Evolutionary conservation across 2,888 invertebrate species (phyloP).

Genomic region (Orthosia incerta): DNA sequence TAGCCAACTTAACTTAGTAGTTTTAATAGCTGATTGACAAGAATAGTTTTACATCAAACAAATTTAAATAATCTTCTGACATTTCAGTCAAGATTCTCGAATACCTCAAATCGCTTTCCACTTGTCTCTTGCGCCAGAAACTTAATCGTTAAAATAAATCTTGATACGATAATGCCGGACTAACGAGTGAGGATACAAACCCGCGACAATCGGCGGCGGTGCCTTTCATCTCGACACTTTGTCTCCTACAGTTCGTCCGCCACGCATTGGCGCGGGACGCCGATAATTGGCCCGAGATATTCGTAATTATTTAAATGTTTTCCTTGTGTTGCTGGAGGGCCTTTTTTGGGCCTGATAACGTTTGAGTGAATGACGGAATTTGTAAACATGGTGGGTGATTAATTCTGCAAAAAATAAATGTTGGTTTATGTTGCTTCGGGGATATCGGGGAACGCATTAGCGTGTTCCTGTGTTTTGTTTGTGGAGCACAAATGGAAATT

Average conservation of each 20-base stretch:
- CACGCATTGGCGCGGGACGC: constrained; percentile 65
- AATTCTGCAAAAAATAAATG: constrained; percentile 52
- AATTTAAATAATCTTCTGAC: too few relatives aligned
- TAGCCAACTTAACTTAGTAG: too few relatives aligned
- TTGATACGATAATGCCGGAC: constrained; percentile 88
- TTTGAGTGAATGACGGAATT: constrained; percentile 58
- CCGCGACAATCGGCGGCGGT: constrained; percentile 89
- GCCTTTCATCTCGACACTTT: constrained; percentile 90
- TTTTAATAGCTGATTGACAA: too few relatives aligned
- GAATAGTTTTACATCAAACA: too few relatives aligned
- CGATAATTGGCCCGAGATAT: constrained; percentile 69
- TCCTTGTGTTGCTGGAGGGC: constrained; percentile 43
- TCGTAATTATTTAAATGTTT: constrained; percentile 66
- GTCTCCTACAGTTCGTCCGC: constrained; percentile 78
- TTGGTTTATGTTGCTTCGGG: background rate
- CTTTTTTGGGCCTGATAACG: constrained; percentile 58
- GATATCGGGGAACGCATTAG: constrained; percentile 16
- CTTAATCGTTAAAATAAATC: constrained; percentile 90
- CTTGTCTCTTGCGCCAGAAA: constrained; percentile 66
- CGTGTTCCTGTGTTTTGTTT: constrained; percentile 6
- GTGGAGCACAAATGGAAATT: background rate
- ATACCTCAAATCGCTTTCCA: constrained; percentile 54
- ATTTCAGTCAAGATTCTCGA: background rate
- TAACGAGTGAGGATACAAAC: constrained; percentile 91
- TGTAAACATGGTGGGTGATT: constrained; percentile 55